Conservation (phyloP, 2,113 vertebrate species). For the Manacus vitellinus region DNA sequence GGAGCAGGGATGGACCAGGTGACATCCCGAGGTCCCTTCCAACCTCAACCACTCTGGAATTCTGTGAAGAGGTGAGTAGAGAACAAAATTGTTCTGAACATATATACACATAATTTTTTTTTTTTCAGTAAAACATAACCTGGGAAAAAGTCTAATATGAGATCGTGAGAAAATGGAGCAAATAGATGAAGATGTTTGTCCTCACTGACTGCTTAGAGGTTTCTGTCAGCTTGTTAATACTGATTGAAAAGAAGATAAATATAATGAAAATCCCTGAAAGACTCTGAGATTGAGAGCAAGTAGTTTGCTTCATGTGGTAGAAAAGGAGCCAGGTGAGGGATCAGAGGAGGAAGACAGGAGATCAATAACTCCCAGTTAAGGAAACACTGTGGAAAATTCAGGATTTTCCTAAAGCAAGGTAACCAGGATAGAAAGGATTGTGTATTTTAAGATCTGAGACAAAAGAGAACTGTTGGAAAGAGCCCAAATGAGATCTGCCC, state of each 20-base stretch:
- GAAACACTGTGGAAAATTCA: not conserved
- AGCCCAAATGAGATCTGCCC: not conserved
- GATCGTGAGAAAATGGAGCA: not conserved
- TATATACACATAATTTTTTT: not conserved
- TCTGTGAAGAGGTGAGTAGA: not conserved
- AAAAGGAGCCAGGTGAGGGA: rapidly evolving
- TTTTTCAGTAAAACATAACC: not conserved
- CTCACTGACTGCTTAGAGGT: not conserved
- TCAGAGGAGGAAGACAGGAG: not conserved
- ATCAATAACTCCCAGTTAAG: not conserved
- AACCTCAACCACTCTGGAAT: not conserved
- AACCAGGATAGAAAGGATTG: not conserved
- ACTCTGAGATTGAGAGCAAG: not conserved
- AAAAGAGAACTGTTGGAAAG: not conserved
- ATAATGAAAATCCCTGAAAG: not conserved
- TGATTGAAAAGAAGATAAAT: not conserved
- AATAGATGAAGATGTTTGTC: not conserved
- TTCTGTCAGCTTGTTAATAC: not conserved
- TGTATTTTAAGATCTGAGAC: not conserved
- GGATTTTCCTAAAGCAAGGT: not conserved
- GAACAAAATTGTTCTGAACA: not conserved
- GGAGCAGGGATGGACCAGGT: not conserved
- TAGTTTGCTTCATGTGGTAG: not conserved
- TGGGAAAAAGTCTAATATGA: not conserved
- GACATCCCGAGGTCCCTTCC: not conserved